Evolutionary conservation across 2,888 invertebrate genomes (phyloP).

Genomic region (Metallyticus violacea): DNA sequence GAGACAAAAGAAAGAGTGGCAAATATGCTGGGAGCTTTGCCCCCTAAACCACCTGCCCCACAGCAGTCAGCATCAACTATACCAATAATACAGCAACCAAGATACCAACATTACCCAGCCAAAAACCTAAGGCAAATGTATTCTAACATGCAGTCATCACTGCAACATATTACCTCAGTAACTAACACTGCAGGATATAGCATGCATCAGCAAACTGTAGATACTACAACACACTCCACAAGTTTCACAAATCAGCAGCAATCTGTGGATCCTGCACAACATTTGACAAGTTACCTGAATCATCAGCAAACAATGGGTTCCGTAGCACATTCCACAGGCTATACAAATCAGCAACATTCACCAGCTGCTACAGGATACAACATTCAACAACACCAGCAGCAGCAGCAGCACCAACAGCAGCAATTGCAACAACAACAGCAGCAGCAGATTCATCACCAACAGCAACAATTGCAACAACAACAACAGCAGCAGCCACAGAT

Average conservation of each 20-base stretch:
- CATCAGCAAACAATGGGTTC: background rate
- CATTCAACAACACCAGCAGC: background rate
- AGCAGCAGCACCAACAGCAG: background rate
- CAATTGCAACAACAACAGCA: background rate
- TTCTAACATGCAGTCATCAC: background rate
- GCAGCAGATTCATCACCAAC: background rate
- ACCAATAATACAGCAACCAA: background rate
- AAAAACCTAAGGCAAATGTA: background rate
- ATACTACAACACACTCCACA: background rate
- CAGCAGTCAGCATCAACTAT: too few relatives aligned
- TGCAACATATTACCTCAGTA: background rate
- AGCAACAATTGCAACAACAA: background rate
- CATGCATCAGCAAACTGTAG: background rate
- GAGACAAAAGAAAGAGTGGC: constrained; percentile 62
- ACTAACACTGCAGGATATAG: background rate
- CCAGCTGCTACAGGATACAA: background rate
- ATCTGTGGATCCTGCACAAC: background rate
- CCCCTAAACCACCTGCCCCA: constrained; percentile 41
- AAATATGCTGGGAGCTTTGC: constrained; percentile 59
- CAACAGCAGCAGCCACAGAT: background rate
- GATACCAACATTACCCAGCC: background rate
- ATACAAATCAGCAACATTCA: background rate
- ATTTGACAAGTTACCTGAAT: too few relatives aligned
- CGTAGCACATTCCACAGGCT: background rate
- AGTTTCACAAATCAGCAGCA: background rate